Base-by-base conservation (phyloP, 2,888 invertebrate species). In the Eretmocerus hayati region DNA sequence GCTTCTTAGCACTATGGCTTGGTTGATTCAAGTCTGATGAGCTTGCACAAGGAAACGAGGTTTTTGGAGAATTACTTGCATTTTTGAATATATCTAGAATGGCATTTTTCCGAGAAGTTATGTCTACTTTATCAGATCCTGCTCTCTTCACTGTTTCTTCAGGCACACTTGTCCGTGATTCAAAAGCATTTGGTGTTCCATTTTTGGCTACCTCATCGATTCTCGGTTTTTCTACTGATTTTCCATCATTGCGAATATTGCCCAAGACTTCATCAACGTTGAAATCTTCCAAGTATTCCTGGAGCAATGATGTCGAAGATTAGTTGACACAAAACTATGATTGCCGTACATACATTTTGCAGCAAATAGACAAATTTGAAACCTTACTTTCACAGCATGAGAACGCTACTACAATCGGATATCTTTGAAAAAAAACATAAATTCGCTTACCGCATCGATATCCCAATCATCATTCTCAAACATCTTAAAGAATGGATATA, bases 241-340 rank as follows among this genome's bases (percentile, higher is more conserved):
- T 33, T 33, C 15, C 15, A 13, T 33, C 15, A 33, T 33, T 33
- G 11, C 5, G 54, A 4, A 39, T 35, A 54, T 50, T 36, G 46
- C 56, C 48, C 52, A 54, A 26, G 39, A 38, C 13, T 39, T 54
- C 46, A 55, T 59, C 59, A 4, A 54, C 46, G 15, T 61, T 58
- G 1, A 60, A 47, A 20, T 63, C 63, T 4, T 62, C 59, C 6
- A 65, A 52, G 41, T 59, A 59, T 50, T 66, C 63, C 66, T 67
- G 39, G 5, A 62, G 56, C 26, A 21, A 51, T 39, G 42, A 6
- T 31, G 31, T 23, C 9, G 30, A 32, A 23, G 41, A 31, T 32
- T 13, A 22, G n/a, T 18, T 19, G 9, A 32, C 30, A 30, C 8
- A 30, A 13, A 30, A 9, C 30, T 9, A 30, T 9, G 8, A 30